Percentiles rank a stretch among this genome's conserved stretches.
Conservation (phyloP, 2,797 vertebrate species). For the Melanotaenia parkinsoni region DNA sequence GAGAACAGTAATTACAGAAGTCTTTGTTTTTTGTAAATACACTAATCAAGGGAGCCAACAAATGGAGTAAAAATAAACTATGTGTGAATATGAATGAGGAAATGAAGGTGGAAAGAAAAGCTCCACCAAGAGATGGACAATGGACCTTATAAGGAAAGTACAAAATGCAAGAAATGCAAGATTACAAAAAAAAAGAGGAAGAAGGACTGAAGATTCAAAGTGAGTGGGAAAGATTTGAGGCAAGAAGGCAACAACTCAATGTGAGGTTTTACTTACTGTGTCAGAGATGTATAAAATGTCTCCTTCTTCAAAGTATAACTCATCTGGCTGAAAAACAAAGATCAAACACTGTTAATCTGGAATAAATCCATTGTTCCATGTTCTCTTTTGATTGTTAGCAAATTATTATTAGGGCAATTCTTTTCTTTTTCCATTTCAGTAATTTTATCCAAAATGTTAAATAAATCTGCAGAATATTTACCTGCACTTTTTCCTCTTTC, state of each 20-base stretch:
- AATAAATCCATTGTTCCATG: not conserved
- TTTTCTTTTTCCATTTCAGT: too few species aligned
- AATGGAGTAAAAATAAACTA: not conserved
- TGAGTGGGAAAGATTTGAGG: not conserved
- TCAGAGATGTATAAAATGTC: slow-evolving; percentile 98
- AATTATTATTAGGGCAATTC: not conserved
- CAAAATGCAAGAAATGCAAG: slow-evolving; percentile 18
- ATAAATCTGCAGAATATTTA: not conserved
- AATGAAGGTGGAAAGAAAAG: slow-evolving; percentile 1
- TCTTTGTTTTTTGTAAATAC: not conserved
- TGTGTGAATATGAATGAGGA: not conserved
- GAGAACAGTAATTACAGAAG: slow-evolving; percentile 27
- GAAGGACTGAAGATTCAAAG: slow-evolving; percentile 10
- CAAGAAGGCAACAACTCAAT: not conserved
- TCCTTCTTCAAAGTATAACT: slow-evolving; percentile 97
- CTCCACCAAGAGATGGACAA: not conserved
- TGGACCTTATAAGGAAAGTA: not conserved
- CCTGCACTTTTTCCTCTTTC: not conserved
- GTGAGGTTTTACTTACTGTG: slow-evolving; percentile 84
- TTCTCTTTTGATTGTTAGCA: not conserved
- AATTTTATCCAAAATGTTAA: not conserved
- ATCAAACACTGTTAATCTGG: not conserved
- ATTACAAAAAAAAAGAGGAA: slow-evolving; percentile 41
- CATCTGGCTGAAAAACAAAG: slow-evolving; percentile 88
- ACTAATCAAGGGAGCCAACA: not conserved